Conservation (phyloP, 1,140 invertebrate genomes). For the Rhagoletis zephyria region DNA sequence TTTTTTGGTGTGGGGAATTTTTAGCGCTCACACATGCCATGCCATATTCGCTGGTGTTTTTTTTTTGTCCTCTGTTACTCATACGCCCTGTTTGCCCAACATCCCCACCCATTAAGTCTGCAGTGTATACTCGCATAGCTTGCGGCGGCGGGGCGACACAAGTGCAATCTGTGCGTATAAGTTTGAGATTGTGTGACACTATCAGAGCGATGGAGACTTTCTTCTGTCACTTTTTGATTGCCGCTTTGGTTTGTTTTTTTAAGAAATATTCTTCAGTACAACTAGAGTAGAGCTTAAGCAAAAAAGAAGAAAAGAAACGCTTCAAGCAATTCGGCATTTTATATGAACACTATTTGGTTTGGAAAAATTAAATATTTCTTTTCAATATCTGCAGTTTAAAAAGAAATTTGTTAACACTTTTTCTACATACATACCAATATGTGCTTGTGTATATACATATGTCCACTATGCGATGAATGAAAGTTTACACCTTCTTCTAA, state of each 20-base stretch:
- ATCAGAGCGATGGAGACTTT: not conserved
- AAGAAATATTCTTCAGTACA: conserved; percentile 11
- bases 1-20: not conserved
- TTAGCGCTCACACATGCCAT: not conserved
- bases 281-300: not conserved
- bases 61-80: not conserved
- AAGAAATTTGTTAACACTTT: too few relatives aligned
- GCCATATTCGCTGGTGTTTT: not conserved
- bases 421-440: too few relatives aligned
- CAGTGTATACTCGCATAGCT: not conserved
- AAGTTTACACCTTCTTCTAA: too few relatives aligned
- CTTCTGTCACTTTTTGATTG: not conserved
- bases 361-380: not conserved
- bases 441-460: too few relatives aligned
- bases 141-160: not conserved
- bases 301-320: not conserved
- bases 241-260: not conserved
- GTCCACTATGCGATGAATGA: too few relatives aligned
- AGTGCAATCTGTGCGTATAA: not conserved
- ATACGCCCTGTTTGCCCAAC: not conserved
- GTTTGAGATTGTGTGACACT: not conserved
- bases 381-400: too few relatives aligned
- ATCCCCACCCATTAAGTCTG: not conserved
- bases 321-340: not conserved
- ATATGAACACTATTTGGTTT: not conserved